phyloP scores from a whole-genome alignment of 2,797 vertebrate species.

The Hydrophis major region DNA sequence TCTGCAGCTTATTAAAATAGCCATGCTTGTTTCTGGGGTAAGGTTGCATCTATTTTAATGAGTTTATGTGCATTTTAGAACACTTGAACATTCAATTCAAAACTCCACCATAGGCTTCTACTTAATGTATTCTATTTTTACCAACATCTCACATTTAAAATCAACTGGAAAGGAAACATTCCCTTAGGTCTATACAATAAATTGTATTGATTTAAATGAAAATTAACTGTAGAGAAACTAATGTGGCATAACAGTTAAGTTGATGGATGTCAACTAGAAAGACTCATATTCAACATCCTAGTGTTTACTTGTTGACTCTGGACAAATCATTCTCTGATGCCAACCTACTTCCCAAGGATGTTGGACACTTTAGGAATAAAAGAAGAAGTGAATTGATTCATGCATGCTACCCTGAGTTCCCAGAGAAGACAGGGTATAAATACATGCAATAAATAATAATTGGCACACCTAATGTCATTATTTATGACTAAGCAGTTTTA shows the following conservation, averaged over 20 bases:
- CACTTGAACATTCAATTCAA: not conserved
- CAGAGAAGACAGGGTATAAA: not conserved
- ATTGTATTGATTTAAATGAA: not conserved
- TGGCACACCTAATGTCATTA: not conserved
- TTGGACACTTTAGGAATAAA: not conserved
- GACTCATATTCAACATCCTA: not conserved
- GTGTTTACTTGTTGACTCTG: not conserved
- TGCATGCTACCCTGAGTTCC: not conserved
- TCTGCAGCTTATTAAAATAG: not conserved
- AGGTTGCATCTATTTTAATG: not conserved
- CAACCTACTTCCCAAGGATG: not conserved
- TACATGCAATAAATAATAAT: not conserved
- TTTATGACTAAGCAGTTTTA: not conserved
- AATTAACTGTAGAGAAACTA: not conserved
- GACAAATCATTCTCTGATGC: not conserved
- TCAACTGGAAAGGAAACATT: not conserved
- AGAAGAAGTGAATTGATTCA: not conserved
- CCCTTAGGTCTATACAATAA: not conserved
- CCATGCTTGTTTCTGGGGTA: not conserved
- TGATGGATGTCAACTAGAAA: not conserved
- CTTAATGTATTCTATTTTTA: not conserved
- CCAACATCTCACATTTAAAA: not conserved
- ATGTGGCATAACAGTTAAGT: not conserved
- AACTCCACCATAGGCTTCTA: not conserved
- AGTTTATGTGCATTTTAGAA: not conserved